Percentiles rank a stretch among this genome's conserved stretches.
Evolutionary conservation across 2,113 vertebrate genomes (phyloP).

Genomic region (Apistogramma diplotaenia): DNA sequence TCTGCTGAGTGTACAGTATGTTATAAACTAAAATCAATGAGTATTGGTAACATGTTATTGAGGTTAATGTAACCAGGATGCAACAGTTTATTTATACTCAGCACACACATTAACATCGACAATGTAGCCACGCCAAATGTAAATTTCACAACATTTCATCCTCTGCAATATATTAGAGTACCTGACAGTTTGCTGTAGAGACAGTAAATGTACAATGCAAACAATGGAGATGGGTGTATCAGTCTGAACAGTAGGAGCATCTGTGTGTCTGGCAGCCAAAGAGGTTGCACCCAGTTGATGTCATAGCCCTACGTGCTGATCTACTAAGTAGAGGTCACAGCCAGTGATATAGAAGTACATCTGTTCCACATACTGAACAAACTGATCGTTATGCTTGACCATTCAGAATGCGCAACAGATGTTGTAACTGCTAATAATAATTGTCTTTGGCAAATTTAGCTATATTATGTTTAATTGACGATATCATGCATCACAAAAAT

Average conservation of each 20-base stretch:
- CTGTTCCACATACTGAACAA: slow-evolving; percentile 38
- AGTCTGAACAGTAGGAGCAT: slow-evolving; percentile 67
- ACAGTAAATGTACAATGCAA: slow-evolving; percentile 15
- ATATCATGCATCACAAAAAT: slow-evolving; percentile 9
- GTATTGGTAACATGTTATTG: not conserved
- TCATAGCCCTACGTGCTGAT: slow-evolving; percentile 51
- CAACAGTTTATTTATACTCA: not conserved
- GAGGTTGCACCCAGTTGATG: slow-evolving; percentile 68
- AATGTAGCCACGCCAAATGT: not conserved
- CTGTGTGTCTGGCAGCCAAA: slow-evolving; percentile 56
- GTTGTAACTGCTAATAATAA: not conserved
- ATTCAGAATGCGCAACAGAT: slow-evolving; percentile 1
- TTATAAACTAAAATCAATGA: not conserved
- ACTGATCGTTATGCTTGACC: slow-evolving; percentile 5
- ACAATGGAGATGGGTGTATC: slow-evolving; percentile 45
- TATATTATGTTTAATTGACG: slow-evolving; percentile 19
- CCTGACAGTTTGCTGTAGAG: not conserved
- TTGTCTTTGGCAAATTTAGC: slow-evolving; percentile 10
- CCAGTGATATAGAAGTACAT: slow-evolving; percentile 29
- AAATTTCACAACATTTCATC: not conserved
- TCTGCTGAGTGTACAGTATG: not conserved
- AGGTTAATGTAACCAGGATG: not conserved
- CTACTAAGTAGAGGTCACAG: slow-evolving; percentile 36
- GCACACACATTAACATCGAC: not conserved
- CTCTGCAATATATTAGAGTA: not conserved